Evolutionary conservation across 2,888 invertebrate genomes (phyloP).

Genomic region (Hecatera dysodea): DNA sequence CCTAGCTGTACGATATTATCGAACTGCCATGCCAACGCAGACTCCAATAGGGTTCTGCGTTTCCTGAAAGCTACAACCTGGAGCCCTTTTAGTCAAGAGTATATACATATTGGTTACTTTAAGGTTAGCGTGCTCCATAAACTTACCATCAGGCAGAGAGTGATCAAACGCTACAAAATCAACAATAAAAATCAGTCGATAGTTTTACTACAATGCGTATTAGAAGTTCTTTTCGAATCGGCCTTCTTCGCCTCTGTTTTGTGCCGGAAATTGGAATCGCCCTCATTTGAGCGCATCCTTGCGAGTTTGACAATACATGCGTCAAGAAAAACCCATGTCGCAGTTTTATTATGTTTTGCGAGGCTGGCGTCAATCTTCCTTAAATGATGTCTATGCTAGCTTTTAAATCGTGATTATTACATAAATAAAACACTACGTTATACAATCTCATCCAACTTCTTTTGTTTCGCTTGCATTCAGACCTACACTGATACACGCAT

Average conservation of each 20-base stretch:
- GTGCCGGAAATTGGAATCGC: constrained; percentile 29
- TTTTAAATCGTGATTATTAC: neutral
- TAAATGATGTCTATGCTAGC: neutral
- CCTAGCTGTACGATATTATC: too few species aligned
- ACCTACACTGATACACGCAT: too few species aligned
- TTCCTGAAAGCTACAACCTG: neutral
- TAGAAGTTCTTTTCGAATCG: neutral
- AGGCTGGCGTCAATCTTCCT: constrained; percentile 20
- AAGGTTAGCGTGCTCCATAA: neutral
- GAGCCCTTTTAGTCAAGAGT: neutral
- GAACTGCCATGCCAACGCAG: too few species aligned
- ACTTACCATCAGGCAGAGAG: neutral
- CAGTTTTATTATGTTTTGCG: constrained; percentile 25
- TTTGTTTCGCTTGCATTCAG: too few species aligned
- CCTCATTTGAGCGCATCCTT: constrained; percentile 21
- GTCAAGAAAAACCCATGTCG: constrained; percentile 2
- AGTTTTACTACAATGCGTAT: constrained; percentile 1
- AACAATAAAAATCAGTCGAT: neutral
- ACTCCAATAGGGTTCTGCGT: too few species aligned
- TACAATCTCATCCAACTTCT: too few species aligned
- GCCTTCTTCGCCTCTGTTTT: constrained; percentile 25
- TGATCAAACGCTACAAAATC: neutral
- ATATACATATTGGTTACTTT: too few species aligned
- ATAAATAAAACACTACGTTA: neutral
- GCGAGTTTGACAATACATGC: constrained; percentile 18